Evolutionary conservation across 2,797 vertebrate genomes (phyloP).

Genomic region (Alectoris magna): DNA sequence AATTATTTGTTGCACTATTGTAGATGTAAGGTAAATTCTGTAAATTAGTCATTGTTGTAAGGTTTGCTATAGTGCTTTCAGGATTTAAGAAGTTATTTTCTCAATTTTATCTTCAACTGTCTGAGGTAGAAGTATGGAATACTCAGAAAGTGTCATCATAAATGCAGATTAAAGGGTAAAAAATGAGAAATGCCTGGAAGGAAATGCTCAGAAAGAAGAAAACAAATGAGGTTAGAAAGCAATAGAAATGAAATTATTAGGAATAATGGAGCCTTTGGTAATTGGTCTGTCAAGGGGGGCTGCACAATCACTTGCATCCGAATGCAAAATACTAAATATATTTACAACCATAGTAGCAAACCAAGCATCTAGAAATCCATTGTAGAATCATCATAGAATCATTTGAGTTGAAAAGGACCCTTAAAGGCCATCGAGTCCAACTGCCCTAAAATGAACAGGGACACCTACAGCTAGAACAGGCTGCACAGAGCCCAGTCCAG

Average conservation of each 20-base stretch:
- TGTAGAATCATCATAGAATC: neutral
- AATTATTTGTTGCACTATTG: fast-evolving
- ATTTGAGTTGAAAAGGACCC: neutral
- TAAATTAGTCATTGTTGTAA: neutral
- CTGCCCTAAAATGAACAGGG: neutral
- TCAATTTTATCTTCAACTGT: neutral
- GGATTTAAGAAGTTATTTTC: neutral
- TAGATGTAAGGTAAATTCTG: neutral
- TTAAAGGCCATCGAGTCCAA: neutral
- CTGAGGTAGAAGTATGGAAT: neutral
- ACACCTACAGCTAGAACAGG: neutral
- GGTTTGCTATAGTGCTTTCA: neutral
- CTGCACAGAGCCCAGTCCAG: neutral
- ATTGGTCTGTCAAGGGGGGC: neutral
- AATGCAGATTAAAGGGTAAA: neutral
- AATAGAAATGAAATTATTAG: neutral
- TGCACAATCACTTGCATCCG: neutral
- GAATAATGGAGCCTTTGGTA: neutral
- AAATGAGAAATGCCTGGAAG: neutral
- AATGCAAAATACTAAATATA: neutral
- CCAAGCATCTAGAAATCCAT: neutral
- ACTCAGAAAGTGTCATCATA: neutral
- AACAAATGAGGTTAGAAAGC: neutral
- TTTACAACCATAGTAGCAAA: neutral
- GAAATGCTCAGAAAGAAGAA: neutral